A percentile compares a stretch with the other conserved stretches of the same genome.
These are phyloP conservation scores for Chamaetylas fuelleborni DNA, from an alignment of 2,113 vertebrate genomes.

Conservation along the genomic window DNA sequence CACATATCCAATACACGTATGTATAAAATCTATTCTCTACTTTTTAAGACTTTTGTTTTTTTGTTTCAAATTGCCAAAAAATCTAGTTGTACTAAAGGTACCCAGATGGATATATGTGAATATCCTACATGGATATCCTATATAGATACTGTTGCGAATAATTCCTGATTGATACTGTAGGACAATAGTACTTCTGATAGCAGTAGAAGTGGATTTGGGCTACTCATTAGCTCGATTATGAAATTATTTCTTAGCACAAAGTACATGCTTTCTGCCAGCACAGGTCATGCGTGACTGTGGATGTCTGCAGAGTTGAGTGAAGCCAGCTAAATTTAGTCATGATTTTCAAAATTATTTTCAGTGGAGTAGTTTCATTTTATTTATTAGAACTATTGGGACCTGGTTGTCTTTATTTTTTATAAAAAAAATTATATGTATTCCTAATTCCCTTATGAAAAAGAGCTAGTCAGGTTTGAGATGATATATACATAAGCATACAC, in stretches of 20 bases:
- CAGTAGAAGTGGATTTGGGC: neutral
- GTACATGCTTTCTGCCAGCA: neutral
- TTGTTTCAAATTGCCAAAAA: neutral
- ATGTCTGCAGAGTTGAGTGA: neutral
- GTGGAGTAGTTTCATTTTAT: neutral
- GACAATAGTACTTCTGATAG: neutral
- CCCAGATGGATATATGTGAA: neutral
- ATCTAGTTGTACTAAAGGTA: neutral
- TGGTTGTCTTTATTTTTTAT: neutral
- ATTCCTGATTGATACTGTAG: neutral
- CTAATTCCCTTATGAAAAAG: neutral
- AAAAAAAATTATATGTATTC: neutral
- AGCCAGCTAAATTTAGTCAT: neutral
- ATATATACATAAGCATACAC: too few species aligned
- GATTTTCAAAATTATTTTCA: neutral
- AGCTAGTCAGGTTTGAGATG: accelerated
- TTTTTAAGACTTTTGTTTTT: neutral
- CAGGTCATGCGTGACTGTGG: accelerated
- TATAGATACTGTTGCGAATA: neutral
- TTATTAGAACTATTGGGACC: neutral
- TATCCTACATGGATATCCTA: neutral
- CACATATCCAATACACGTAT: accelerated
- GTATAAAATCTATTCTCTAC: neutral
- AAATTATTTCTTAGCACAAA: neutral
- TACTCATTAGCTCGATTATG: neutral